Percentiles rank a stretch among this genome's conserved stretches.
These are phyloP conservation scores for Diloba caeruleocephala DNA, from an alignment of 2,888 invertebrate genomes.

Conservation along the genomic window DNA sequence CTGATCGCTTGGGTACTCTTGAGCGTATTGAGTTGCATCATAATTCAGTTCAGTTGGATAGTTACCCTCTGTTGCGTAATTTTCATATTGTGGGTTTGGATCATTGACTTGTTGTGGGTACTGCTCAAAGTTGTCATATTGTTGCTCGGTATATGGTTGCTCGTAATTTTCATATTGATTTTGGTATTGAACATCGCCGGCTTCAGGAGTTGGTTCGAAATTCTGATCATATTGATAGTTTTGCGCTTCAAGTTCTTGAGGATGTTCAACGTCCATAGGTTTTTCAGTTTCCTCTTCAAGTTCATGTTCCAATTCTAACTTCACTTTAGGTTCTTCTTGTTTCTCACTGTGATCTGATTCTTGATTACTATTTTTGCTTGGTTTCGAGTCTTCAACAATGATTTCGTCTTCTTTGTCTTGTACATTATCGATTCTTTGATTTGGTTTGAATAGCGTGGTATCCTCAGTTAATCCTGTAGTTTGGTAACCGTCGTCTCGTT, in stretches of 20 bases:
- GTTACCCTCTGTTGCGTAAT: constrained; percentile 69
- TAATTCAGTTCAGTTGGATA: constrained; percentile 71
- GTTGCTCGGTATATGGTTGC: constrained; percentile 49
- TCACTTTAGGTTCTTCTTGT: constrained; percentile 47
- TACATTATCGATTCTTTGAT: constrained; percentile 19
- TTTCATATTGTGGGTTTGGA: constrained; percentile 58
- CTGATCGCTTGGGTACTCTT: constrained; percentile 55
- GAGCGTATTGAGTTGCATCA: constrained; percentile 67
- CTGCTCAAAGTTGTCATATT: constrained; percentile 64
- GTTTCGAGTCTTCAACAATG: constrained; percentile 33
- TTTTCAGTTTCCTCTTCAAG: constrained; percentile 50
- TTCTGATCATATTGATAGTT: constrained; percentile 65
- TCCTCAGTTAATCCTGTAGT: constrained; percentile 66
- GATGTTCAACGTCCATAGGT: constrained; percentile 62
- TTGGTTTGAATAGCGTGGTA: constrained; percentile 47
- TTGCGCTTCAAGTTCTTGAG: constrained; percentile 49
- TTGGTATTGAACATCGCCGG: constrained; percentile 53
- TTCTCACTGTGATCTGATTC: constrained; percentile 39
- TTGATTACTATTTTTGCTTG: constrained; percentile 32
- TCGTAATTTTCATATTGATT: constrained; percentile 62
- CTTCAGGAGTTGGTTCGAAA: constrained; percentile 53
- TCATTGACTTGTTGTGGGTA: constrained; percentile 65
- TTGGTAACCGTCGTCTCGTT: constrained; percentile 61
- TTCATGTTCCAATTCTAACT: constrained; percentile 35
- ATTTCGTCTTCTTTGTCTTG: constrained; percentile 29